Evolutionary conservation across 2,888 invertebrate genomes (phyloP).

Genomic region (Orthosia incerta): DNA sequence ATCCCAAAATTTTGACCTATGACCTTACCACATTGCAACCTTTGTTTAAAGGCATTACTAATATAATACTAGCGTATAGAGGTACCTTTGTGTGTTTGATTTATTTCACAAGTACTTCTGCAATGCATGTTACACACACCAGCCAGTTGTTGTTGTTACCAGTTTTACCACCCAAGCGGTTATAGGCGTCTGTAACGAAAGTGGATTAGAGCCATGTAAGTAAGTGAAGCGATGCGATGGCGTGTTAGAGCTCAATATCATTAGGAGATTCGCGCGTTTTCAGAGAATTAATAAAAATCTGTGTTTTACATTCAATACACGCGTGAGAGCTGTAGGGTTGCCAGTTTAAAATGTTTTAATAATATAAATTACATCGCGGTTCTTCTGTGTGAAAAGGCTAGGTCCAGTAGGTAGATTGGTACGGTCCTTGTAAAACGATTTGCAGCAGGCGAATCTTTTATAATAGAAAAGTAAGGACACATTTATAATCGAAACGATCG

Average conservation of each 20-base stretch:
- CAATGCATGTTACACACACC: too few species aligned
- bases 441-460: too few species aligned
- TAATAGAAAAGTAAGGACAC: background rate
- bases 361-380: background rate
- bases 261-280: slow-evolving; percentile 61
- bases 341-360: background rate
- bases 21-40: too few species aligned
- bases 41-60: too few species aligned
- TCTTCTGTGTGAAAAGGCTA: background rate
- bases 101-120: background rate
- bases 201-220: slow-evolving; percentile 29
- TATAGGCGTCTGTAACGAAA: slow-evolving; percentile 25
- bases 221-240: slow-evolving; percentile 30
- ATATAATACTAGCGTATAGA: too few species aligned
- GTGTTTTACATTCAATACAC: slow-evolving; percentile 66
- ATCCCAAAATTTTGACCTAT: background rate
- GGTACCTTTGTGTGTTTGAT: background rate
- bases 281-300: slow-evolving; percentile 69
- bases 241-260: slow-evolving; percentile 63
- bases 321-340: slow-evolving; percentile 47
- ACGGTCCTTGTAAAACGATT: too few species aligned
- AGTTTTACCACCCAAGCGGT: slow-evolving; percentile 8
- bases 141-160: too few species aligned
- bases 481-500: too few species aligned
- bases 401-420: too few species aligned